Evolutionary conservation across 2,888 invertebrate genomes (phyloP), one percentile per base, ranked within the genome.

Genomic region (Schizaphis graminum): DNA sequence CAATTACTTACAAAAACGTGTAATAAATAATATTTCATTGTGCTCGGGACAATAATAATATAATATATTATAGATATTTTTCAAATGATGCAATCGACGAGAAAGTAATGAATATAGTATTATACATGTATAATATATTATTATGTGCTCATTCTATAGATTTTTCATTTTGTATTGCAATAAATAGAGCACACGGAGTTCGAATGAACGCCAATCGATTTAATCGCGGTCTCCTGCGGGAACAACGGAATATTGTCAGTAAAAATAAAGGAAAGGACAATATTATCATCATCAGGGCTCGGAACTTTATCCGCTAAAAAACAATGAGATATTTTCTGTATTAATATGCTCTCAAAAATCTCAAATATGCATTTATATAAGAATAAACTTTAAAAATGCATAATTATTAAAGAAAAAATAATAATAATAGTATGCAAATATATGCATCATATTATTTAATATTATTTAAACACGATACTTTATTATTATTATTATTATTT

Each of bases 1-100:
- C 86, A 92, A 92, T 91, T 86, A 91, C 85, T 91, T 57, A 86
- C 24, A n/a, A 91, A 91, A 91, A 91, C 57, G 57, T 26, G 57
- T 86, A 47, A 86, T 91, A 91, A 92, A 92, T 86, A 86, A 61
- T 92, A 92, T 47, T 92, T 35, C n/a, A 86, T 57, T 56, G 91
- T 28, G 35, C 53, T 56, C 49, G 49, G 49, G 53, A 91, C 44
- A 91, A 90, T 90, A 67, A 67, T 67, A 47, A 41, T 57, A 77
- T 53, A 67, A 53, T 41, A 53, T 53, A 61, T 84, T 28, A 49
- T 56, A 49, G 77, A 77, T 77, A 77, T 77, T 49, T 47, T 41
- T 84, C 41, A 84, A 44, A 85, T 91, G 91, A 91, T 85, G 91
- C 44, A 91, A 91, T 44, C 5, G 85, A 5, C 91, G 91, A 77